These are phyloP conservation scores for Macaria notata DNA, from an alignment of 2,888 invertebrate species.

Conservation along the genomic window DNA sequence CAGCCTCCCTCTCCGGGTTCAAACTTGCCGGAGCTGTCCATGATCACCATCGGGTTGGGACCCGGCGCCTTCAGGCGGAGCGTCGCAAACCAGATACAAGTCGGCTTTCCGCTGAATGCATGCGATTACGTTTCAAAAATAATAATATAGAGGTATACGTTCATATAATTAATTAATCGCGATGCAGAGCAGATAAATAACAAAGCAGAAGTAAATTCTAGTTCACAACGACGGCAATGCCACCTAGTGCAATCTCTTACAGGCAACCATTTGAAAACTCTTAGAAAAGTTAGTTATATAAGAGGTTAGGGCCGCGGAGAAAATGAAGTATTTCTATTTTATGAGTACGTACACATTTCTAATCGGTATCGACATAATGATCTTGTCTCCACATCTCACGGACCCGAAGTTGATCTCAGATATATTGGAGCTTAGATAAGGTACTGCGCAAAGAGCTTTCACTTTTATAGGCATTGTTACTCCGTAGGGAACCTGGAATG, in stretches of 20 bases:
- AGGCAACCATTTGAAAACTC: too few relatives aligned
- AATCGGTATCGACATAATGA: conserved; percentile 75
- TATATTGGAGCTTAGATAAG: conserved; percentile 72
- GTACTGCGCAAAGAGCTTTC: conserved; percentile 81
- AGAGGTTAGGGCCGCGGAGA: too few relatives aligned
- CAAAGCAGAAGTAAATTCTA: too few relatives aligned
- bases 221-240: too few relatives aligned
- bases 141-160: too few relatives aligned
- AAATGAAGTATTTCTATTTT: too few relatives aligned
- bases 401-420: conserved; percentile 77
- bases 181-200: too few relatives aligned
- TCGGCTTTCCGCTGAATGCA: conserved; percentile 75
- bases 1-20: conserved; percentile 74
- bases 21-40: conserved; percentile 70
- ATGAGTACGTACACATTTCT: conserved; percentile 79
- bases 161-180: too few relatives aligned
- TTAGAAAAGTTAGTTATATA: too few relatives aligned
- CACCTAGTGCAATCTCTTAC: too few relatives aligned
- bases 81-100: conserved; percentile 79
- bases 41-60: conserved; percentile 57
- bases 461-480: conserved; percentile 82
- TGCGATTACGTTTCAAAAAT: too few relatives aligned
- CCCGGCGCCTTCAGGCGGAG: conserved; percentile 58
- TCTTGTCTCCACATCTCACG: conserved; percentile 83
- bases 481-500: conserved; percentile 79